A percentile compares a stretch with the other conserved stretches of the same genome.
These are phyloP conservation scores for Villa cingulata DNA, from an alignment of 2,888 invertebrate genomes.

Conservation along the genomic window DNA sequence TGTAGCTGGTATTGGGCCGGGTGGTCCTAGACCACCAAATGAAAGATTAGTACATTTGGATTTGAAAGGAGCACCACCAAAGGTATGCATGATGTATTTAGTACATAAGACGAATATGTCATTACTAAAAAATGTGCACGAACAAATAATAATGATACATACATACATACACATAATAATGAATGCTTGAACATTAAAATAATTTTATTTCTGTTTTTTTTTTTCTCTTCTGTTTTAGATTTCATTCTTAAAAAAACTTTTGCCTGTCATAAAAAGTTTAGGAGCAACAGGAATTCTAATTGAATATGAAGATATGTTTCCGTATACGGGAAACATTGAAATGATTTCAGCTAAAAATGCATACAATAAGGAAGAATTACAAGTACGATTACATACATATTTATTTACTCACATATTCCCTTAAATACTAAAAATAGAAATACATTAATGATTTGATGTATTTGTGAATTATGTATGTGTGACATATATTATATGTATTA, in stretches of 20 bases:
- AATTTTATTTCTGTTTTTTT: constrained; percentile 36
- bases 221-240: constrained; percentile 36
- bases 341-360: constrained; percentile 44
- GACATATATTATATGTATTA: background rate
- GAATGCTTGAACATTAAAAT: too few relatives aligned
- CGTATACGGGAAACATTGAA: constrained; percentile 47
- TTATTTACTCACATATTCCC: too few relatives aligned
- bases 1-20: constrained; percentile 32
- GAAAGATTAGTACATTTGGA: constrained; percentile 58
- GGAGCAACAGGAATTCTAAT: constrained; percentile 60
- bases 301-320: constrained; percentile 77
- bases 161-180: constrained; percentile 18
- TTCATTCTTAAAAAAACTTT: constrained; percentile 42
- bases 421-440: too few relatives aligned
- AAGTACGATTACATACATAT: constrained; percentile 25
- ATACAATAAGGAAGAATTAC: constrained; percentile 28
- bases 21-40: constrained; percentile 28
- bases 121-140: too few relatives aligned
- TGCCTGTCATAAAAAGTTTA: constrained; percentile 43
- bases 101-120: too few relatives aligned
- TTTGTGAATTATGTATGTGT: background rate
- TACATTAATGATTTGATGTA: background rate
- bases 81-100: constrained; percentile 27
- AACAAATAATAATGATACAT: too few relatives aligned
- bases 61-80: constrained; percentile 63